Conservation (phyloP, 2,888 invertebrate genomes). For the Drosophila formosana region DNA sequence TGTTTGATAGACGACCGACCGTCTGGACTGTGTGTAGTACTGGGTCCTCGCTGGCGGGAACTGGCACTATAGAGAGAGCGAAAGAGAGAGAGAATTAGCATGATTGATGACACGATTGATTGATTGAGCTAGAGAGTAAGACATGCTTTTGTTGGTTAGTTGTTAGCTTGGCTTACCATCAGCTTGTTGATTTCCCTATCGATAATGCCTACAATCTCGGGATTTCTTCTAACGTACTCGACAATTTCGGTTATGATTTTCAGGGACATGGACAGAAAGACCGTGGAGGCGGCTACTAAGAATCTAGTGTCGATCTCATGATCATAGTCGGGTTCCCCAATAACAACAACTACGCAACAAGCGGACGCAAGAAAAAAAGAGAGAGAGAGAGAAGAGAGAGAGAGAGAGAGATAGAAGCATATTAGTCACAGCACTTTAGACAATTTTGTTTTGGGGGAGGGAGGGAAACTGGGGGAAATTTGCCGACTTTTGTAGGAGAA, state of each 20-base stretch:
- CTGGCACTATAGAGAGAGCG: conserved; percentile 86
- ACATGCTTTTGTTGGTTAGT: neutral
- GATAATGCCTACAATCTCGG: conserved; percentile 82
- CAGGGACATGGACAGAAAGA: conserved; percentile 84
- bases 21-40: conserved; percentile 90
- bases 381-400: conserved; percentile 12
- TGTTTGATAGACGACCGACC: conserved; percentile 89
- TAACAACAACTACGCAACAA: conserved; percentile 73
- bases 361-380: conserved; percentile 23
- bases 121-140: neutral
- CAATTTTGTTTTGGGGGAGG: conserved; percentile 1
- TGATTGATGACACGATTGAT: neutral
- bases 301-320: conserved; percentile 83
- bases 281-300: conserved; percentile 84
- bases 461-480: neutral
- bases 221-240: conserved; percentile 83
- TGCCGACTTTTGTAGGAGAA: neutral
- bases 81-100: neutral
- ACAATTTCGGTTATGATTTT: conserved; percentile 84
- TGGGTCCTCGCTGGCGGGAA: conserved; percentile 88
- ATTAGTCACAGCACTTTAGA: conserved; percentile 32
- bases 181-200: conserved; percentile 83
- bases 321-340: conserved; percentile 78
- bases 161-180: conserved; percentile 74
- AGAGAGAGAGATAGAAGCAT: conserved; percentile 16